Base-by-base conservation (phyloP, 2,113 vertebrate species). In the Eulacestoma nigropectus region DNA sequence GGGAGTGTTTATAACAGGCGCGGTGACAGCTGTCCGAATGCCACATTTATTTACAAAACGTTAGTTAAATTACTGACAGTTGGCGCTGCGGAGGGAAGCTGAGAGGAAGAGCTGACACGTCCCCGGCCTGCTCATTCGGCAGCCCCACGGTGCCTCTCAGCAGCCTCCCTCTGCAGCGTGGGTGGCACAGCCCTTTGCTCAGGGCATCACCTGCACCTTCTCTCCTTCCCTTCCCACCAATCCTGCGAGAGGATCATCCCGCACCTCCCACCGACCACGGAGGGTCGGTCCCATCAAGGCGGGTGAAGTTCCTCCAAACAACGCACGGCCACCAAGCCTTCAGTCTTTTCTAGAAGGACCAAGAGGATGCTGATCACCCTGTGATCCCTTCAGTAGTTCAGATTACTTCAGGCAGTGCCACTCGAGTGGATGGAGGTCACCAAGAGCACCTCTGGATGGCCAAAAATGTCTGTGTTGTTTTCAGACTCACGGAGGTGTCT, bases 21-120 rank as follows among this genome's bases (percentile, higher is more conserved):
- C 6, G 9, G 90, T 97, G 97, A 98, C 98, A 98, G 98, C 97
- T 98, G 98, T 98, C 98, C 95, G 96, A 97, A 94, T 82, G 96
- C 97, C 97, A 98, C 97, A 90, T 96, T 97, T 98, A 98, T 98
- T 98, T 98, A 98, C 98, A 97, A 98, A 98, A 97, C 84, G 97
- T 97, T 95, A 95, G 97, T 98, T 98, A 98, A 98, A 98, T 97
- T 96, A 97, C 96, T 97, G 97, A 98, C 97, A 97, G 98, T 98
- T 98, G 97, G 98, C 55, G 10, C 96, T 2, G 50, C 46, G 16
- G 62, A 97, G 95, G 90, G 95, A 95, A 98, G 95, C 96, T 44
- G 92, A 85, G 96, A 97, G 95, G 89, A 80, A 95, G 96, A 95
- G 87, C 82, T 97, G 97, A 98, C 96, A 93, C 89, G 84, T 94